Evolutionary conservation across 2,888 invertebrate species (phyloP), one percentile per base, ranked within the genome.

Genomic region (Geotrupes spiniger): DNA sequence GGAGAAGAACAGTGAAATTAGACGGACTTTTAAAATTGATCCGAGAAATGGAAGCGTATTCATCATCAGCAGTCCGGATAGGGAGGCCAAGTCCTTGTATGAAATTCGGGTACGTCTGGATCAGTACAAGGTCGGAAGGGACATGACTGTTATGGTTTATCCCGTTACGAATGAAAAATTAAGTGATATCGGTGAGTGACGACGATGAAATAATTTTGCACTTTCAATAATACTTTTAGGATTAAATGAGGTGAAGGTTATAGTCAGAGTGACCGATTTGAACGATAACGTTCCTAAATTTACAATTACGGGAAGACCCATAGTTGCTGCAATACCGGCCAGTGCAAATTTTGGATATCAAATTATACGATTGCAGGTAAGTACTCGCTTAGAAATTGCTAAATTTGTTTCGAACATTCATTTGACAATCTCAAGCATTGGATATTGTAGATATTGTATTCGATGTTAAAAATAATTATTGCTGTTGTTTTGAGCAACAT

Each of bases 211-310:
- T 11, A 39, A 10, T 38, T 50, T n/a, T 40, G 11, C 10, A 31
- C 17, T 12, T 36, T 47, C 15, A n/a, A 4, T 43, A 8, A 39
- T 36, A n/a, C 25, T 49, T 65, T 26, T 57, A 74, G 76, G 75
- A 43, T 66, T 76, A 33, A 90, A 85, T 64, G 92, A 92, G 68
- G 89, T 89, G 1, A 85, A 89, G 66, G 81, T 92, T 1, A 79
- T 90, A 1, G 81, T 92, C 0, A 78, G 83, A 59, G 83, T 92
- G 45, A 81, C 81, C 37, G 92, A 92, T 68, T 82, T 85, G 1
- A 92, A 92, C 64, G 92, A 92, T 64, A 91, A 92, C 67, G 75
- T 85, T 2, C 92, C 92, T 0, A 82, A 78, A 61, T 92, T 92
- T 65, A 79, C 79, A 2, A 82, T 82, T 29, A 83, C 81, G 46